phyloP scores from a whole-genome alignment of 2,113 vertebrate genomes.

The Cervus canadensis region DNA sequence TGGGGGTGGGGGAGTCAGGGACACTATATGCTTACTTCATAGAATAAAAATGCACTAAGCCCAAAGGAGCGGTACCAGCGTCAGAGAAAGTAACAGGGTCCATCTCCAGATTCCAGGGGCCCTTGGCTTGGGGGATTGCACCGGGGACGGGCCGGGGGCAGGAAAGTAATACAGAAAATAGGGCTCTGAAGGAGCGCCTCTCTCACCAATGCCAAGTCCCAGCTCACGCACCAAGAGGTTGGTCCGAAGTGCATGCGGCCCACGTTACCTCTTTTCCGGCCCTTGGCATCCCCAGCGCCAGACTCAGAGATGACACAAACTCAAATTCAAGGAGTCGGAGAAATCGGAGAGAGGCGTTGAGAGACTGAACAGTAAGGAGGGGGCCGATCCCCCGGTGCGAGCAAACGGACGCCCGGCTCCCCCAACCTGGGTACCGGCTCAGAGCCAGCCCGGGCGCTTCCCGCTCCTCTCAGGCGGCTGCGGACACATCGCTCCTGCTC shows the following conservation, averaged over 20 bases:
- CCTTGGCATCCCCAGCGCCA: background rate
- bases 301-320: background rate
- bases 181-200: background rate
- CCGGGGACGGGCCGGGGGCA: background rate
- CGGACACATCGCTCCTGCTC: background rate
- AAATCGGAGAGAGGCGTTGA: background rate
- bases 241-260: background rate
- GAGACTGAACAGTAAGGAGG: background rate
- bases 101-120: background rate
- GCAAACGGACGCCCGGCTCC: background rate
- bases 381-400: fast-evolving
- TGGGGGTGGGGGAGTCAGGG: fast-evolving
- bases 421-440: background rate
- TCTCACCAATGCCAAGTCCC: background rate
- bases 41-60: background rate
- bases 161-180: background rate
- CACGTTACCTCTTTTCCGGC: background rate
- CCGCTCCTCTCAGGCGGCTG: background rate
- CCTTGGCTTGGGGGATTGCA: background rate
- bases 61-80: background rate
- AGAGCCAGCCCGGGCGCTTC: background rate
- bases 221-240: background rate
- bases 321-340: background rate
- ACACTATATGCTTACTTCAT: background rate
- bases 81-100: background rate